phyloP scores from a whole-genome alignment of 1,140 invertebrate species.

The Steinernema feltiae region DNA sequence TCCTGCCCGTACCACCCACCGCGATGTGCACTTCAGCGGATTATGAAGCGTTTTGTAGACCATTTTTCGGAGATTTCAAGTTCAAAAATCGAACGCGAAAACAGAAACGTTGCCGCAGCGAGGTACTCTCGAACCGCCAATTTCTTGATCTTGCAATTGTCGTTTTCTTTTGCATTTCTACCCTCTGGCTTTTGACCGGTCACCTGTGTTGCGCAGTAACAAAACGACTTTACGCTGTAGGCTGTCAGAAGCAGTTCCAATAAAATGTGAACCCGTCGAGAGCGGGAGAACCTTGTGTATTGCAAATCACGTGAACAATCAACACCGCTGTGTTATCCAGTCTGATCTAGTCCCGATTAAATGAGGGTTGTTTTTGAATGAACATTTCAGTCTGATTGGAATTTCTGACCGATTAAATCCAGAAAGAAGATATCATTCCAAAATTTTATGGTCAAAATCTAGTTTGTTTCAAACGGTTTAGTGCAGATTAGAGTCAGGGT shows the following conservation, averaged over 20 bases:
- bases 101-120: background rate
- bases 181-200: background rate
- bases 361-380: too few species aligned
- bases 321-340: too few species aligned
- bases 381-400: too few species aligned
- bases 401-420: too few species aligned
- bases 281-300: background rate
- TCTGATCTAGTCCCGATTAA: too few species aligned
- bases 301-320: too few species aligned
- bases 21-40: background rate
- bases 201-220: background rate
- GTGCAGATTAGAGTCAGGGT: too few species aligned
- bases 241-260: background rate
- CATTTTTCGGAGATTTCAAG: background rate
- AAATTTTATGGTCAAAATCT: too few species aligned
- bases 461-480: too few species aligned
- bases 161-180: background rate
- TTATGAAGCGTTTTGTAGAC: background rate
- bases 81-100: slow-evolving; percentile 8
- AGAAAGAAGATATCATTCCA: too few species aligned
- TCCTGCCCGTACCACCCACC: background rate
- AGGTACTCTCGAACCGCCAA: background rate
- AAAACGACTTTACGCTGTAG: background rate
- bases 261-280: background rate
- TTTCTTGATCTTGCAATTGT: background rate